Base-by-base conservation (phyloP, 2,797 vertebrate species). In the Petrocephalus schoutedeni region DNA sequence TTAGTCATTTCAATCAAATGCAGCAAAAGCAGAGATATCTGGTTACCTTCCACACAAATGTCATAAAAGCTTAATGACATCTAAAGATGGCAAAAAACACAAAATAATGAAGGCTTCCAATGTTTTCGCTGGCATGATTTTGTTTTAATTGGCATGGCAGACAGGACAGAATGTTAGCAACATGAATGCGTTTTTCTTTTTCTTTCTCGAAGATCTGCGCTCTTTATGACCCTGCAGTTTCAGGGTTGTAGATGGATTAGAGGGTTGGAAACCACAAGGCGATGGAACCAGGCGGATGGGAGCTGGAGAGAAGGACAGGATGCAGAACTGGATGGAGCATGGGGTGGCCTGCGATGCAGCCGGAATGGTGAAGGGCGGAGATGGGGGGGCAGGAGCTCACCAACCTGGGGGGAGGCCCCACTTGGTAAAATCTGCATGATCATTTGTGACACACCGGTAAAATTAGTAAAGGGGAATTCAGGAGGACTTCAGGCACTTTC, bases 191-290 rank as follows among this genome's bases (percentile, higher is more conserved):
- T 3, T 85, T 57, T 12, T 28, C 28, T 32, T 7, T 64, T 28
- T 67, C 23, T 32, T 67, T 59, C 64, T 56, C 10, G 0, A 36
- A 82, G 14, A 28, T 16, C 12, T 41, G 36, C 14, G 45, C 21
- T 64, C 49, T 58, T 36, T 51, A 23, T 32, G 53, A 32, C 53
- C 32, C 51, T 80, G 21, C 41, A 82, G 59, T 45, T 89, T 51
- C 64, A 59, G 82, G 77, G 82, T n/a, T 71, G 67, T 86, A 58
- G 85, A 85, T 49, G 87, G 21, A 53, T 77, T 54, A 80, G 51
- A 74, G 84, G 64, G 84, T 54, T 64, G 71, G 51, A 54, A 88
- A 86, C 59, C 83, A 7, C 56, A 36, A 54, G 85, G 59, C 71
- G 64, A 19, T n/a, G 41, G 83, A 61, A 21, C 14, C 2, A 16